Base-by-base conservation (phyloP, 2,888 invertebrate genomes). In the Drosophila formosana region DNA sequence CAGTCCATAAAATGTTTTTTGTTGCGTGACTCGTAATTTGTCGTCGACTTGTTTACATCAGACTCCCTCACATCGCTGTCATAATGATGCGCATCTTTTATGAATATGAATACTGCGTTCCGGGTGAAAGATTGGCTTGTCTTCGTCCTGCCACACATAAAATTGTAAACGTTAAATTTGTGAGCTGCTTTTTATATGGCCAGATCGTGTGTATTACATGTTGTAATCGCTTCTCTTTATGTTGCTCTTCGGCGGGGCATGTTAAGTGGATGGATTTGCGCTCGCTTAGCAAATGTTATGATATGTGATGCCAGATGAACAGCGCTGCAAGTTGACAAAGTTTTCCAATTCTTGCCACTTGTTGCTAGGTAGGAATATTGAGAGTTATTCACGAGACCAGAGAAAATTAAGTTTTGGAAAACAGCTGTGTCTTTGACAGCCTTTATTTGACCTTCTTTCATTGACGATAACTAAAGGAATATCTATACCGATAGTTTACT, bases 141-240 rank as follows among this genome's bases (percentile, higher is more conserved):
- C 13, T 37, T 41, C 23, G 41, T 49, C 18, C 28, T 28, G 13
- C 37, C 4, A 43, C 39, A n/a, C 80, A 75, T 86, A 83, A 86
- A 82, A 82, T 66, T 66, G 66, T 67, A 82, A 85, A 66, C 77
- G 72, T 85, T 76, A 86, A 83, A 82, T 86, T 83, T 78, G 83
- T 78, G 62, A 53, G 66, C 63, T 57, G 18, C 26, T 13, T 68
- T 84, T 86, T 83, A 83, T 83, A 83, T 70, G 83, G 64, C 75
- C 79, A 75, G 65, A 82, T 83, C 83, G 88, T 83, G 83, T 87
- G 57, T 82, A 87, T 84, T 79, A 79, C 83, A 77, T 51, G 67
- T 53, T 86, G 87, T 82, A 83, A 82, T 82, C 80, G 78, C 53
- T 51, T 45, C 6, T 25, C 50, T 77, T 77, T 77, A 77, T 65